These are phyloP conservation scores for Diploscapter pachys DNA, from an alignment of 1,140 invertebrate genomes.

Conservation along the genomic window DNA sequence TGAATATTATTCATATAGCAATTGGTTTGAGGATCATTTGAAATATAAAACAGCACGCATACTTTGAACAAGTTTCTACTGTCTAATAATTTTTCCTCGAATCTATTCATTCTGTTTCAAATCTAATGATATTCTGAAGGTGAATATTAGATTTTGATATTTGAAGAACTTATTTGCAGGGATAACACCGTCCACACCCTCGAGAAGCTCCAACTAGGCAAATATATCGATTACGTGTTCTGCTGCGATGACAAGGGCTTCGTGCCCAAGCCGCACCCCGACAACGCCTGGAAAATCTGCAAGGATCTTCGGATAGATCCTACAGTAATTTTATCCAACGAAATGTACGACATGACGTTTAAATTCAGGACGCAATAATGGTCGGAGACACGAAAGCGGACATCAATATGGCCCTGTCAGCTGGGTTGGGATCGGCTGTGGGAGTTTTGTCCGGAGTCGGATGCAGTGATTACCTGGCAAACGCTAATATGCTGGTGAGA, in stretches of 20 bases:
- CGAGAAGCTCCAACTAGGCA: constrained; percentile 51
- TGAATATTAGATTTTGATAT: too few species aligned
- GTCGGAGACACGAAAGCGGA: constrained; percentile 64
- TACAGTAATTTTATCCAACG: constrained; percentile 25
- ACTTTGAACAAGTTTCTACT: too few species aligned
- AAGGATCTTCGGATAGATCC: constrained; percentile 60
- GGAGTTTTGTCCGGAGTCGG: constrained; percentile 61
- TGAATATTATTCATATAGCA: too few species aligned
- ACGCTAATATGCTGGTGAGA: constrained; percentile 53
- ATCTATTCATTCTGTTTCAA: constrained; percentile 10
- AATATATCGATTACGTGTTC: constrained; percentile 60
- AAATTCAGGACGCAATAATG: constrained; percentile 60
- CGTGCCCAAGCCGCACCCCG: constrained; percentile 62
- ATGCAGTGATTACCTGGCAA: constrained; percentile 48
- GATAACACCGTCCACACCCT: constrained; percentile 59
- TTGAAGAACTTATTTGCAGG: constrained; percentile 20
- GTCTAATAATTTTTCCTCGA: too few species aligned
- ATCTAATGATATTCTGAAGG: not conserved
- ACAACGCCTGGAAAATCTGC: constrained; percentile 63
- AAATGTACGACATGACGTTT: constrained; percentile 1
- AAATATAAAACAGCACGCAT: too few species aligned
- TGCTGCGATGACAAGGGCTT: constrained; percentile 62
- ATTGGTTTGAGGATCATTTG: too few species aligned
- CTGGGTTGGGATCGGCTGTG: constrained; percentile 61
- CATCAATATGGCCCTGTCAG: constrained; percentile 61